Base-by-base conservation (phyloP, 2,888 invertebrate genomes). In the Agonopterix alstromeriana region DNA sequence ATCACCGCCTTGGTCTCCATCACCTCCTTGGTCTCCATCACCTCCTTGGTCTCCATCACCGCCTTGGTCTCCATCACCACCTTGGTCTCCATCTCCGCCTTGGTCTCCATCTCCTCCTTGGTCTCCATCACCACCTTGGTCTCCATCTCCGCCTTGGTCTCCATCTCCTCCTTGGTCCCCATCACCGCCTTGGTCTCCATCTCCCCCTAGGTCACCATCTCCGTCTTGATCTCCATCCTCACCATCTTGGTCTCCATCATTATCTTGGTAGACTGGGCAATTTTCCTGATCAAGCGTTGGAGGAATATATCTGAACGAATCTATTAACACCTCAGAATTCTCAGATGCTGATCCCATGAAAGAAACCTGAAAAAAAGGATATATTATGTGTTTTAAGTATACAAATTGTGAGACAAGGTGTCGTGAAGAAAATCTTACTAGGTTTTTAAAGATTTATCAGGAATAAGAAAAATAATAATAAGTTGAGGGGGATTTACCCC, bases 271-370 rank as follows among this genome's bases (percentile, higher is more conserved):
- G 10, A 76, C 53, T 10, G 52, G 36, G 49, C 80, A 77, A 17
- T 17, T 17, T 10, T 60, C 57, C 8, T 58, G 58, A 12, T 63
- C 54, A 8, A 49, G 43, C 3, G 35, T 45, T 2, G 67, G 67
- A 1, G 70, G 65, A 38, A 71, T 63, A 41, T 77, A 79, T 17
- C 77, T 69, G 36, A 81, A 73, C 11, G 82, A 77, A 54, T 78
- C 78, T 0, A 82, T 54, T 9, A 74, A 49, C 2, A 77, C 57
- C 12, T 58, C 50, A 8, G 75, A 70, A 10, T 47, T 51, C 3
- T 48, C 42, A 2, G 58, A 53, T 4, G 60, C 65, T 12, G 55
- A 48, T 7, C 75, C 78, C 58, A 72, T 63, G 8, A 81, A 57
- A 3, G 66, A 65, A 42, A 81, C 52, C 80, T 81, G 69, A 73